Evolutionary conservation across 2,797 vertebrate species (phyloP), one percentile per base, ranked within the genome.

Genomic region (Spheniscus humboldti): DNA sequence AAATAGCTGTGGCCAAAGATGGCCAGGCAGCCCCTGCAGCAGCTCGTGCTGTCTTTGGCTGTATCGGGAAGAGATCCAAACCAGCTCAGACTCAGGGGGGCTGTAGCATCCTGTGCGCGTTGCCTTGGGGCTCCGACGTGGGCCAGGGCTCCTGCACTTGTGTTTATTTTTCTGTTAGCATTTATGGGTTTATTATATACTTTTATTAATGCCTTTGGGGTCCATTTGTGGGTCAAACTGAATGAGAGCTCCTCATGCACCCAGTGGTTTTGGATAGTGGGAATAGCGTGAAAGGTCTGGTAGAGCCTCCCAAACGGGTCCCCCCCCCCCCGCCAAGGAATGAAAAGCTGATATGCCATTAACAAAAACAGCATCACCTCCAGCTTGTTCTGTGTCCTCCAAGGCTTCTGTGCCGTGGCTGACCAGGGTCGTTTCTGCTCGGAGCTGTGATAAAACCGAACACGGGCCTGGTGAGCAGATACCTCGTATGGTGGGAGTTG

Each of bases 71-170:
- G 30, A 8, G 8, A 53, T 35, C 71, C 48, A 37, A 47, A 18
- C 5, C 10, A 24, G 12, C 23, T 39, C 4, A 1, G 39, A 43
- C 62, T 14, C 1, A 41, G 1, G 10, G 43, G 20, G 47, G 43
- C n/a, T 75, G 79, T n/a, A 69, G 62, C 43, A 85, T 72, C 80
- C 74, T 7, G 1, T 19, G 9, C n/a, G 41, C 47, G 5, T 57
- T 28, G 12, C 39, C 50, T 3, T 15, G 6, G 31, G 23, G 22
- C 24, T 59, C 30, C 14, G 2, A 60, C 7, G 4, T 37, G 1
- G 73, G 18, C 37, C 68, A 14, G 39, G 62, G 8, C 3, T 74
- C 16, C 10, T 4, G 5, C 14, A 37, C 31, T 86, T 56, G 20
- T 55, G 50, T 56, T 87, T 22, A 17, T 33, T 73, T 48, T 43